Percentiles rank a stretch among this genome's conserved stretches.
Evolutionary conservation across 2,797 vertebrate genomes (phyloP).

Genomic region (Anguilla marmorata): DNA sequence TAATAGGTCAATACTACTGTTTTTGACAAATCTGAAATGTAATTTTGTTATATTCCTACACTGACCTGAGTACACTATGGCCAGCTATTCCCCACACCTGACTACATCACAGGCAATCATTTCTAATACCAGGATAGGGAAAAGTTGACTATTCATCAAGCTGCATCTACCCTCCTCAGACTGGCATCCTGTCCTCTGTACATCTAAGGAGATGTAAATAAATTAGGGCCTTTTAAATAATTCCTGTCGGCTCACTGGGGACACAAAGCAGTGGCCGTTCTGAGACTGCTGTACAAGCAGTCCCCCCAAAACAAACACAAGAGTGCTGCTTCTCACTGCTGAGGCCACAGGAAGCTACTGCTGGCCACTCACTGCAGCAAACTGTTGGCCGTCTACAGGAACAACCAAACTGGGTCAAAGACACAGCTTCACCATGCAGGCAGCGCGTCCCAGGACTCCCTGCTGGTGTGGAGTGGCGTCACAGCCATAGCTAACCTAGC

Average conservation of each 20-base stretch:
- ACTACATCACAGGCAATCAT: too few relatives aligned
- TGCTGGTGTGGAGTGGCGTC: not conserved
- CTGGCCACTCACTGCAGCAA: not conserved
- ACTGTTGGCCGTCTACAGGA: not conserved
- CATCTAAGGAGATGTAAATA: not conserved
- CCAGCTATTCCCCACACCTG: not conserved
- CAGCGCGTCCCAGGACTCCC: not conserved
- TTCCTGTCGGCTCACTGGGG: not conserved
- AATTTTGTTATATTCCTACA: too few relatives aligned
- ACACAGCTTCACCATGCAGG: not conserved
- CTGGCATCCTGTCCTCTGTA: not conserved
- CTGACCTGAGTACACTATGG: too few relatives aligned
- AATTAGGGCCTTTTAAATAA: not conserved
- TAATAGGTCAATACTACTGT: too few relatives aligned
- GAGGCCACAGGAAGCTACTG: conserved; percentile 23
- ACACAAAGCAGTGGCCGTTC: not conserved
- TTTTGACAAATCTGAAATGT: too few relatives aligned
- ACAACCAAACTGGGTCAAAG: not conserved
- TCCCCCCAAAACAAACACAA: not conserved
- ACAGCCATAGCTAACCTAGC: not conserved
- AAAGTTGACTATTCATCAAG: too few relatives aligned
- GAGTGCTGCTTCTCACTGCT: not conserved
- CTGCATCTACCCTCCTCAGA: too few relatives aligned
- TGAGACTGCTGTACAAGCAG: not conserved
- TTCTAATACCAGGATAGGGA: too few relatives aligned